Base-by-base conservation (phyloP, 2,113 vertebrate species). In the Rhinoderma darwinii region DNA sequence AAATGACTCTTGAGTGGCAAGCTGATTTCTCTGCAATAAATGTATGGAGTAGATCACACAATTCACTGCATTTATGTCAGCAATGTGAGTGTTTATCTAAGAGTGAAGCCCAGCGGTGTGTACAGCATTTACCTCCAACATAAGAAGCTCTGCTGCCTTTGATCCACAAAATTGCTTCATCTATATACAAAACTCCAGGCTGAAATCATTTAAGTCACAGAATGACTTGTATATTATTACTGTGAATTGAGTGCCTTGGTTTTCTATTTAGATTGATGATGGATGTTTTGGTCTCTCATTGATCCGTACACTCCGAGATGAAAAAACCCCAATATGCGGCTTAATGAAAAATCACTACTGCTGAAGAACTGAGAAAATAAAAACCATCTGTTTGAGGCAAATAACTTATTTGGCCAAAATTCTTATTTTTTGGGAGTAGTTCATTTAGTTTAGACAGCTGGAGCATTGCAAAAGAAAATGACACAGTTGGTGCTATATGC, bases 121-220 rank as follows among this genome's bases (percentile, higher is more conserved):
- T 35, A 59, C 30, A 79, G 78, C 63, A 82, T 81, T 86, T 86
- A 78, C 59, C 66, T 78, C 47, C 35, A 32, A 81, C 25, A 56
- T 74, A 73, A 74, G 25, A 82, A 43, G 22, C 74, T 51, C 39
- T 39, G 75, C 39, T 39, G 56, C 44, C 47, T 80, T 86, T 86
- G 75, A 86, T 79, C 51, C 75, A 86, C 84, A 78, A 72, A 86
- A 86, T 80, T 86, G 84, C 76, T 86, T 86, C 84, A 86, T 86
- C 84, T 86, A 86, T 80, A 86, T 80, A 86, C 76, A 51, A 63
- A 86, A 86, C 84, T 86, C 18, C 75, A 80, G 75, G 84, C 75
- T 72, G 41, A 79, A 86, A 70, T 72, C 44, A 86, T 86, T 86
- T 50, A 72, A 43, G 51, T 84, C 72, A 84, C 35, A 72, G 32